Conservation (phyloP, 2,888 invertebrate genomes). For the Philopedon plagiatum region DNA sequence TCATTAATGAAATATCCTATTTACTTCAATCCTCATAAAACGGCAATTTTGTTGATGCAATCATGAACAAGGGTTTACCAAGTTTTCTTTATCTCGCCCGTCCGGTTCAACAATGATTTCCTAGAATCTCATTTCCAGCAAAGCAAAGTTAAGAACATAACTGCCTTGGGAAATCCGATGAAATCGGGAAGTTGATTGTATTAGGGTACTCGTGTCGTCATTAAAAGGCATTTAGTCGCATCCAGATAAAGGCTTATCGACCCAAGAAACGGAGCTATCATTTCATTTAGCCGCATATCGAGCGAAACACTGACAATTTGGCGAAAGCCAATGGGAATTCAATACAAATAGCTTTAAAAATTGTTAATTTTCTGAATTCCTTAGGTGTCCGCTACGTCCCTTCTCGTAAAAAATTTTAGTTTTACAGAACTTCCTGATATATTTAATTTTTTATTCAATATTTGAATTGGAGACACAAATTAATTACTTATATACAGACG, state of each 20-base stretch:
- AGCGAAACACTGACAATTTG: slow-evolving; percentile 16
- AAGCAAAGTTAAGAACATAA: slow-evolving; percentile 33
- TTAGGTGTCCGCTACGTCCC: too few species aligned
- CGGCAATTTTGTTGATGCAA: slow-evolving; percentile 39
- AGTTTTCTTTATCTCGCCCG: slow-evolving; percentile 33
- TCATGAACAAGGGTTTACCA: slow-evolving; percentile 38
- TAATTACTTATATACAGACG: too few species aligned
- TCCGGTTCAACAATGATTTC: slow-evolving; percentile 26
- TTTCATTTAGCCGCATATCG: slow-evolving; percentile 29
- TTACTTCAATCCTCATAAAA: slow-evolving; percentile 21
- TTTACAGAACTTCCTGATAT: too few species aligned
- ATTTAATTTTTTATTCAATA: too few species aligned
- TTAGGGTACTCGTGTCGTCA: slow-evolving; percentile 41
- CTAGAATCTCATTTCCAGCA: slow-evolving; percentile 16
- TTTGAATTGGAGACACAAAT: too few species aligned
- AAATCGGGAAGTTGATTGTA: slow-evolving; percentile 36
- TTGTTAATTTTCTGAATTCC: slow-evolving; percentile 4
- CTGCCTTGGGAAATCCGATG: slow-evolving; percentile 39
- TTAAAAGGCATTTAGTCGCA: slow-evolving; percentile 39
- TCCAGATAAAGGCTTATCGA: slow-evolving; percentile 42
- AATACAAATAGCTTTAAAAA: neutral
- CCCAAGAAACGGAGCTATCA: slow-evolving; percentile 6
- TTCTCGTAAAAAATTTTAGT: too few species aligned
- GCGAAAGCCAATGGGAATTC: neutral
- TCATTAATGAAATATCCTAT: slow-evolving; percentile 6